Evolutionary conservation across 2,113 vertebrate genomes (phyloP), one percentile per base, ranked within the genome.

Genomic region (Meles meles): DNA sequence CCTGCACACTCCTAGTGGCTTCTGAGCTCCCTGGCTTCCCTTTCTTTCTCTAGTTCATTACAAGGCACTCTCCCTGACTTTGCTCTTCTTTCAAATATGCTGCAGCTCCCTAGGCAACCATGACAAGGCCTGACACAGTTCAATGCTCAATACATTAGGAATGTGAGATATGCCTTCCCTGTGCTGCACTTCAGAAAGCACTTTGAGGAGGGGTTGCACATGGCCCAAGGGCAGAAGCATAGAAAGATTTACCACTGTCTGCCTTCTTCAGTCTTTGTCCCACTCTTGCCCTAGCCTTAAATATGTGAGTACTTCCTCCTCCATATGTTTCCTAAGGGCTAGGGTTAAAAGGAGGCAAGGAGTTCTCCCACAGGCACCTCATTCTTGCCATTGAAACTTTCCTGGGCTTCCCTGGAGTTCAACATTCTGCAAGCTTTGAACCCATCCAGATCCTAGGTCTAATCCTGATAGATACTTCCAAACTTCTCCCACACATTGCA

Each of bases 131-230:
- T 44, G 42, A 14, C 3, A 31, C 21, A 29, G 34, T 63, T 34
- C 34, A 79, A 9, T 1, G 29, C 55, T 34, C 34, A 71, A 9
- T 2, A 6, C 18, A 6, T 57, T 37, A 27, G 57, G 47, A 63
- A 65, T n/a, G 14, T 52, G n/a, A n/a, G 29, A 13, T 1, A 5
- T 3, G 21, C 37, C n/a, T 11, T 5, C 1, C 10, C 29, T 34
- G 34, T 21, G 67, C 10, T 39, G 21, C 5, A 12, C n/a, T 92
- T 37, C 11, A 42, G 42, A 27, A 85, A 77, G 15, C 20, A 17
- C 39, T 17, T 1, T 7, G 3, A 31, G 1, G 44, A 86, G 12
- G 42, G 29, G 3, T 37, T 63, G 29, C 29, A n/a, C 18, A 31
- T 10, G 61, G 17, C 14, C 25, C 85, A 2, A 27, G 25, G n/a